Evolutionary conservation across 2,888 invertebrate genomes (phyloP), one percentile per base, ranked within the genome.

Genomic region (Cerastis rubricosa): DNA sequence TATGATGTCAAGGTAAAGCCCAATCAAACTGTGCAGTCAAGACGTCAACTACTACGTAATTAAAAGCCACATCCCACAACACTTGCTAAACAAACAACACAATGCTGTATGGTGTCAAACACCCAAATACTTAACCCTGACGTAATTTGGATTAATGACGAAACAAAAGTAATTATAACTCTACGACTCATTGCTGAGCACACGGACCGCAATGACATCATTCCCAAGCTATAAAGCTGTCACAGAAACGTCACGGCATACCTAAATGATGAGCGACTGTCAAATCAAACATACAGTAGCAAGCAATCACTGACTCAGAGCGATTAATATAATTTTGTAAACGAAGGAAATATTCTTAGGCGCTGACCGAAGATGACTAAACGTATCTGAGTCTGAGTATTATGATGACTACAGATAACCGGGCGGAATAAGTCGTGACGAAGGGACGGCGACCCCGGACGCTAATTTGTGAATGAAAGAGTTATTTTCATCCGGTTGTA

Each of bases 191-290:
- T 85, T 81, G 76, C 84, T 83, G 84, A 85, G 84, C 81, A 85
- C 81, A 84, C 86, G 85, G 87, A 90, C 91, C 91, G 81, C 90
- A 91, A 91, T 95, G 95, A 94, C 92, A 93, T 95, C 95, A 95
- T 90, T 86, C 83, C 85, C 88, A 89, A 86, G 88, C 83, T 84
- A 80, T 85, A 84, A 90, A 88, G 85, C 87, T 88, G 89, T 88
- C 89, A 84, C 78, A 79, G 76, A 87, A 83, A 91, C 94, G 94
- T 95, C 93, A 94, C 88, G 84, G 85, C 91, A 93, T 94, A 91
- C 89, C 90, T 88, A 79, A 92, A 89, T 88, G 91, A 91, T 94
- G 95, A 95, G 82, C 83, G 87, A 88, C 87, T 88, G 87, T 86
- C 89, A 87, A 85, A 80, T 81, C 76, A 87, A 89, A 91, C 82